Conservation (phyloP, 2,888 invertebrate genomes). For the Rhaphigaster nebulosa region DNA sequence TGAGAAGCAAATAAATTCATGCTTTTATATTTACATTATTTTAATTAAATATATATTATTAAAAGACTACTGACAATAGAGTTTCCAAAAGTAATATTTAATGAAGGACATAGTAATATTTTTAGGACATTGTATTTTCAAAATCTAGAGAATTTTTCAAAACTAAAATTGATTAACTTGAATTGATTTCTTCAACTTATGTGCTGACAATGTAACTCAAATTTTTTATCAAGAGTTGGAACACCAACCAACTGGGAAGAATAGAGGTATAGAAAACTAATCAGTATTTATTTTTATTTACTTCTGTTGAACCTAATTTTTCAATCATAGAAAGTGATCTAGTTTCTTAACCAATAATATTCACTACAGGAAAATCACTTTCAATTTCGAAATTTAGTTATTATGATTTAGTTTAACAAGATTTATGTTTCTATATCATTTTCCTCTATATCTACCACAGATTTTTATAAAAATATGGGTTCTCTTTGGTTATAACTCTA, state of each 20-base stretch:
- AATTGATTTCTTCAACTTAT: neutral
- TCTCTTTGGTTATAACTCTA: constrained; percentile 29
- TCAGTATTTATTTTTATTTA: neutral
- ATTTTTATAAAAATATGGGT: constrained; percentile 40
- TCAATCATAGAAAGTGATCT: neutral
- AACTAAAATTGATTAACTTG: neutral
- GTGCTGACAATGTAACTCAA: neutral
- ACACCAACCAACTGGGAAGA: neutral
- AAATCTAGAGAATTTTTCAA: neutral
- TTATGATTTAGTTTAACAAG: neutral
- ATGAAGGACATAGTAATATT: neutral
- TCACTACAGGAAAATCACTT: neutral
- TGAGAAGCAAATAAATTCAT: neutral
- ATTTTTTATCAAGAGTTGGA: neutral
- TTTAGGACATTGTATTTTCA: neutral
- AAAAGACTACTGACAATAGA: neutral
- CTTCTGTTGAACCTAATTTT: neutral
- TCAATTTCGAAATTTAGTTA: neutral
- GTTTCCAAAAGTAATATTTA: neutral
- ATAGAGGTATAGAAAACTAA: neutral
- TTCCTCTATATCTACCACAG: constrained; percentile 18
- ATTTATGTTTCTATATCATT: neutral
- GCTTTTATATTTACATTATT: neutral
- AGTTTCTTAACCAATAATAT: neutral
- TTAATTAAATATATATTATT: neutral